Evolutionary conservation across 2,888 invertebrate species (phyloP).

Genomic region (Stenotaenia linearis): DNA sequence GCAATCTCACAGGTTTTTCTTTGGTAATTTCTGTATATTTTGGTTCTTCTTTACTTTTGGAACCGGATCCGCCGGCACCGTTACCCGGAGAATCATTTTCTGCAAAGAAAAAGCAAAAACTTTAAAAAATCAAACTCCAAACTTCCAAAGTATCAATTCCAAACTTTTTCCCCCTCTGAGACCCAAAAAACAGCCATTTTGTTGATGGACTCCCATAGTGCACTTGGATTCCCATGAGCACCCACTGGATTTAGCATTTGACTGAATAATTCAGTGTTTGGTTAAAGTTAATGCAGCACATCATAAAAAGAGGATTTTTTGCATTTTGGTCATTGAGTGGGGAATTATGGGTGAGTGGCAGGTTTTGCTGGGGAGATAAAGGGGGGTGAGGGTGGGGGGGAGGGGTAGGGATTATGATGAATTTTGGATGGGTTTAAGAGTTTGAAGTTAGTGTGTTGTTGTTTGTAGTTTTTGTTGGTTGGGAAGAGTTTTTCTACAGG

Average conservation of each 20-base stretch:
- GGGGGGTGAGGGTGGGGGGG: too few species aligned
- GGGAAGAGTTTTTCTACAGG: too few species aligned
- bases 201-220: neutral
- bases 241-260: neutral
- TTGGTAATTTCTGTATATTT: constrained; percentile 36
- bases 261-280: neutral
- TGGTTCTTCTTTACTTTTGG: neutral
- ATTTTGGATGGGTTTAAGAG: too few species aligned
- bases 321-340: neutral
- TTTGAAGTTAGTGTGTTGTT: too few species aligned
- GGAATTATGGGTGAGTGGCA: too few species aligned
- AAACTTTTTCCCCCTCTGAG: neutral
- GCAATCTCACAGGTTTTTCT: constrained; percentile 35
- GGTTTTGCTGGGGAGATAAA: too few species aligned
- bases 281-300: neutral
- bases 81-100: neutral
- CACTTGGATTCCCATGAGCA: neutral
- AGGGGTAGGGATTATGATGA: too few species aligned
- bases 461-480: too few species aligned
- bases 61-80: neutral
- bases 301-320: neutral
- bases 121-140: neutral
- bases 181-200: neutral
- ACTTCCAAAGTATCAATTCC: neutral
- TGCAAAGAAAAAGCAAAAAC: neutral